phyloP scores from a whole-genome alignment of 1,140 invertebrate species.

The Danaus plexippus region DNA sequence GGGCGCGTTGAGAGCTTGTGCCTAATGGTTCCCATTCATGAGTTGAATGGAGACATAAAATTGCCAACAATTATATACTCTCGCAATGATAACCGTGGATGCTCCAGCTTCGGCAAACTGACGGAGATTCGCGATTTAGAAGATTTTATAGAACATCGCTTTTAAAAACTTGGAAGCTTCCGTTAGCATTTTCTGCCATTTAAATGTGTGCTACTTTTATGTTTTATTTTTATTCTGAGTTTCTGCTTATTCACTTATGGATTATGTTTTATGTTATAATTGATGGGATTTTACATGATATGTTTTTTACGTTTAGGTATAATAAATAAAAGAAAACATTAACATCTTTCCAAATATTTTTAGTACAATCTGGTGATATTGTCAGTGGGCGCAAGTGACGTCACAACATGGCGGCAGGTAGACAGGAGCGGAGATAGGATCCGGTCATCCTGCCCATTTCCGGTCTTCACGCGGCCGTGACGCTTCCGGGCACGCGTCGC shows the following conservation, averaged over 20 bases:
- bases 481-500: slow-evolving; percentile 68
- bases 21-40: slow-evolving; percentile 66
- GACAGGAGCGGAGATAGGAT: slow-evolving; percentile 68
- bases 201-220: slow-evolving; percentile 15
- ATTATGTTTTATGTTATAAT: slow-evolving; percentile 1
- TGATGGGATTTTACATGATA: too few species aligned
- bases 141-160: slow-evolving; percentile 29
- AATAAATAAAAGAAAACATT: slow-evolving; percentile 2
- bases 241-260: slow-evolving; percentile 2
- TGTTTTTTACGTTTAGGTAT: too few species aligned
- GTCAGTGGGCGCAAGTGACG: slow-evolving; percentile 45
- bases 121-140: slow-evolving; percentile 26
- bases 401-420: slow-evolving; percentile 67
- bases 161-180: slow-evolving; percentile 26
- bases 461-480: slow-evolving; percentile 71
- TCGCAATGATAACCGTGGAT: slow-evolving; percentile 66
- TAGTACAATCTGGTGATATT: slow-evolving; percentile 40
- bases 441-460: slow-evolving; percentile 71
- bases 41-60: slow-evolving; percentile 63
- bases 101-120: slow-evolving; percentile 48
- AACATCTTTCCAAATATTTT: slow-evolving; percentile 39
- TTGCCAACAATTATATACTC: slow-evolving; percentile 70
- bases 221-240: slow-evolving; percentile 7
- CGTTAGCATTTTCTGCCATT: slow-evolving; percentile 19
- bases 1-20: slow-evolving; percentile 52